Evolutionary conservation across 2,113 vertebrate species (phyloP), one percentile per base, ranked within the genome.

Genomic region (Probosciger aterrimus): DNA sequence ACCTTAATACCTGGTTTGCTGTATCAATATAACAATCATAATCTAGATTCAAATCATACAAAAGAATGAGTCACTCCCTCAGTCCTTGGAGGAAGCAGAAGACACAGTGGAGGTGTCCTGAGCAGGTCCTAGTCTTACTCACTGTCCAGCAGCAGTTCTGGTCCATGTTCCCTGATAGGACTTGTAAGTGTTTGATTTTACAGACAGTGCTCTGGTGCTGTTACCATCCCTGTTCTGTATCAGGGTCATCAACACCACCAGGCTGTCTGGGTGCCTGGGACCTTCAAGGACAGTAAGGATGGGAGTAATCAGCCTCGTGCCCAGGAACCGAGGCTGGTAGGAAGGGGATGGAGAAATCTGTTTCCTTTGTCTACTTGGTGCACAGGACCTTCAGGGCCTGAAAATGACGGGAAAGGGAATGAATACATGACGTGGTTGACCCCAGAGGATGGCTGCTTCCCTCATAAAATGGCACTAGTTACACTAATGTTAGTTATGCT

Each of bases 391-490:
- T 41, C 59, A 46, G 14, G n/a, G 39, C n/a, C 46, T 68, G 30
- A 4, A 37, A 35, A 24, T 4, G 39, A 31, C 9, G 17, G 13
- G 27, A 37, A 47, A 39, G 14, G 25, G 18, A 68, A 63, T 0
- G 2, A 79, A 6, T 25, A 25, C 0, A 0, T 28, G 27, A 63
- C 9, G 9, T 23, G 57, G 22, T 8, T 1, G 0, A 28, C 23
- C 20, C 8, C 41, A 47, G 35, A 10, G 17, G 14, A 15, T 20
- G 33, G 14, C 63, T 31, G 19, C 35, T 53, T 37, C 19, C 13
- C 24, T 30, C 37, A 2, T 25, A 30, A 49, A 28, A 43, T 13
- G 44, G 30, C 0, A 0, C 23, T 35, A 59, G 22, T 35, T 35
- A 59, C 6, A 6, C 57, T 24, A 35, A 35, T 15, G 57, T 35